Evolutionary conservation across 1,140 invertebrate genomes (phyloP), one percentile per base, ranked within the genome.

Genomic region (Pseudomyrmex cubaensis): DNA sequence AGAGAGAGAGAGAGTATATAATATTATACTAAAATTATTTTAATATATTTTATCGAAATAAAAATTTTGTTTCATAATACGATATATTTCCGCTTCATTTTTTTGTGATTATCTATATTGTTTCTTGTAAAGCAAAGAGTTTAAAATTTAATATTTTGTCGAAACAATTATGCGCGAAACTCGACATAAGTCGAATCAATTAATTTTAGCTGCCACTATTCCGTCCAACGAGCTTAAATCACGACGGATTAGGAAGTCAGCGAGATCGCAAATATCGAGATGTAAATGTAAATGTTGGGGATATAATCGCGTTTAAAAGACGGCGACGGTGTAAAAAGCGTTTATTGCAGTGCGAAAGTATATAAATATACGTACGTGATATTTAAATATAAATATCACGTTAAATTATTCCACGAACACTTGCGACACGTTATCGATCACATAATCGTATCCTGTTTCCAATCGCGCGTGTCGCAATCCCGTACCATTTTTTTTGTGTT

Each of bases 171-270:
- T 12, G 9, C 10, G 15, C 59, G 10, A n/a, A 25, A 62, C 15
- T 52, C 13, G 57, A 9, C 3, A 3, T 10, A 15, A 10, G 17
- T 63, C 2, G 17, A 57, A 70, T 20, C 35, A 35, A 25, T 78
- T 70, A 13, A 59, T 70, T 78, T 78, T 59, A 13, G 15, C 44
- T 69, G 46, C 13, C 52, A 20, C 75, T 78, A 48, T 78, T 78
- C 44, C 44, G 20, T 0, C 10, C 63, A n/a, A 63, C 48, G 35
- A 35, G 10, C 13, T 76, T 48, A 46, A 62, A 17, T 50, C 44
- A n/a, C 5, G 25, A 67, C n/a, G 25, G 13, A 66, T n/a, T 66
- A 52, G 15, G 52, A 66, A 63, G 46, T 66, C 54, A n/a, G n/a
- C 25, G 61, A 8, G 35, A 35, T 35, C 35, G 35, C 35, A 35